Evolutionary conservation across 2,888 invertebrate genomes (phyloP).

Genomic region (Tipula unca): DNA sequence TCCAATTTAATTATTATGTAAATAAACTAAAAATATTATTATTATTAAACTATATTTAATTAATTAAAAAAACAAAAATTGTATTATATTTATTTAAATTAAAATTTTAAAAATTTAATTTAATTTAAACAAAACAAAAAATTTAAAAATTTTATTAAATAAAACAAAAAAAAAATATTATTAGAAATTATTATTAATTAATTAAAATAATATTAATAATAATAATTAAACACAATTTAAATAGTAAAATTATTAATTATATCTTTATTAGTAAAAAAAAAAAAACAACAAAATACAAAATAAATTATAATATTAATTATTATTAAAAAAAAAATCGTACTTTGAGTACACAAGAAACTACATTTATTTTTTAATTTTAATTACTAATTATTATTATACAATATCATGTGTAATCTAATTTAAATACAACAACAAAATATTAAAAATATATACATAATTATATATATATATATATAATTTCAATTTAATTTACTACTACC

Average conservation of each 20-base stretch:
- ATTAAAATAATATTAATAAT: neutral
- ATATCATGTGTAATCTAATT: neutral
- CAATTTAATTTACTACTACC: neutral
- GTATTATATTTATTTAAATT: slow-evolving; percentile 10
- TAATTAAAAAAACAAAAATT: neutral
- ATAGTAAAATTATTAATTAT: slow-evolving; percentile 1
- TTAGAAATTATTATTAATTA: neutral
- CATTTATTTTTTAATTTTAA: neutral
- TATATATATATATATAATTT: neutral
- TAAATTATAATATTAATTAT: neutral
- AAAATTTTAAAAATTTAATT: neutral
- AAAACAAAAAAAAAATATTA: neutral
- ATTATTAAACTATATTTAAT: neutral
- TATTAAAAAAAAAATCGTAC: neutral
- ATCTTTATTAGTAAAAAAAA: neutral
- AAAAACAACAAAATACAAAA: neutral
- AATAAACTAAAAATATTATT: neutral
- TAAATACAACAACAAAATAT: neutral
- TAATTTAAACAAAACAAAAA: neutral
- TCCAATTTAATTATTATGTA: neutral
- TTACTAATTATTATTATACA: neutral
- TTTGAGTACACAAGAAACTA: neutral
- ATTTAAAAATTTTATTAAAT: neutral
- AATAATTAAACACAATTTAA: slow-evolving; percentile 9
- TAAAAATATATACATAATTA: neutral